These are phyloP conservation scores for Anhinga anhinga DNA, from an alignment of 2,113 vertebrate species.

Conservation along the genomic window DNA sequence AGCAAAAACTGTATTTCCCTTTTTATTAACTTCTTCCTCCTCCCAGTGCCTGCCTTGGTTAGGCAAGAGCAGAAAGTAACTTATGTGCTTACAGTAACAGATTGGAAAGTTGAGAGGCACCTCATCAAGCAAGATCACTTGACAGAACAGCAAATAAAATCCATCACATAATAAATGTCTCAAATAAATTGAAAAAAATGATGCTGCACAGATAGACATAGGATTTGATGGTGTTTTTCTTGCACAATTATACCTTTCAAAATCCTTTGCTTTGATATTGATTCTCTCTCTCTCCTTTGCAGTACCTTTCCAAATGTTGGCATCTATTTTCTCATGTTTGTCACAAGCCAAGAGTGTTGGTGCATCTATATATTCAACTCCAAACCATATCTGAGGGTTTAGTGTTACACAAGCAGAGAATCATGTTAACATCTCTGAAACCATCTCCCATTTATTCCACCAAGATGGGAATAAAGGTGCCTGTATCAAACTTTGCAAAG, in stretches of 20 bases:
- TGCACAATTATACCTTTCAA: neutral
- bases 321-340: neutral
- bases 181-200: neutral
- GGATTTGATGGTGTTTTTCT: neutral
- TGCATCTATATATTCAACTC: neutral
- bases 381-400: neutral
- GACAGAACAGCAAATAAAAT: neutral
- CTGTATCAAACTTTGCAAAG: neutral
- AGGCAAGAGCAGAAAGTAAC: neutral
- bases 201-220: neutral
- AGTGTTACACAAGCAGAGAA: neutral
- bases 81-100: neutral
- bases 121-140: neutral
- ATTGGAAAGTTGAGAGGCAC: neutral
- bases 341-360: neutral
- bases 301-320: neutral
- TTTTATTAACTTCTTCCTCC: neutral
- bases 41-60: neutral
- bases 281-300: neutral
- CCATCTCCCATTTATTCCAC: neutral
- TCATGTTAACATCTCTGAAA: neutral
- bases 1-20: neutral
- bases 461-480: neutral
- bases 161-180: neutral
- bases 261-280: conserved; percentile 1